Evolutionary conservation across 2,797 vertebrate genomes (phyloP).

Genomic region (Sciurus carolinensis): DNA sequence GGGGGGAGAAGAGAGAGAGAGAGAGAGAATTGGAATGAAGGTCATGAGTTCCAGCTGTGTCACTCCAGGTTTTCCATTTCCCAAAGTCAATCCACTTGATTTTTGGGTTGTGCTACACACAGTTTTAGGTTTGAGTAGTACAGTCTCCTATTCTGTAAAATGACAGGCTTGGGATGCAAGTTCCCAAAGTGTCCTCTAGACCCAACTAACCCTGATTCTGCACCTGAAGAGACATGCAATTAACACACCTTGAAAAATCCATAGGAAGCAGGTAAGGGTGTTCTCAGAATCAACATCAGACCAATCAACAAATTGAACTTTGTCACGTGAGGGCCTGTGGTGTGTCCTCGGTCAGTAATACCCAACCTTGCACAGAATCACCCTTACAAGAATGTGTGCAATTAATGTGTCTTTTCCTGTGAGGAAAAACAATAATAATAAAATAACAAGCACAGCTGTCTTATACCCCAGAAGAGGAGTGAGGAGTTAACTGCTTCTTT

Average conservation of each 20-base stretch:
- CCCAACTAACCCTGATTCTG: background rate
- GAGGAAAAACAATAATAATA: background rate
- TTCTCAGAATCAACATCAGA: background rate
- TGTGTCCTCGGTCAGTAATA: background rate
- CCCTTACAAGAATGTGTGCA: background rate
- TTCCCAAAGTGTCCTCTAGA: background rate
- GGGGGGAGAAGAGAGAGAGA: too few species aligned
- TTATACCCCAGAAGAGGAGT: background rate
- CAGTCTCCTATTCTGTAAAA: background rate
- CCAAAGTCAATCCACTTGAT: accelerated
- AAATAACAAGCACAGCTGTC: background rate
- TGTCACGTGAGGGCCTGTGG: background rate
- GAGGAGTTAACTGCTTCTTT: background rate
- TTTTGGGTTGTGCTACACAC: accelerated
- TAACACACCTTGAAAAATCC: background rate
- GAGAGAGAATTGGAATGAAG: too few species aligned
- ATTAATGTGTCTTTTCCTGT: background rate
- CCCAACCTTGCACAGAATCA: too few species aligned
- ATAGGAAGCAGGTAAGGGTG: accelerated
- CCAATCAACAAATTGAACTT: accelerated
- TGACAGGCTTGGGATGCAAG: background rate
- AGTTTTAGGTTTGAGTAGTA: background rate
- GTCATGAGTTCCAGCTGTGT: background rate
- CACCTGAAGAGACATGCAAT: background rate
- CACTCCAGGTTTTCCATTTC: background rate